Base-by-base conservation (phyloP, 2,113 vertebrate species). In the Rhipidura dahli region DNA sequence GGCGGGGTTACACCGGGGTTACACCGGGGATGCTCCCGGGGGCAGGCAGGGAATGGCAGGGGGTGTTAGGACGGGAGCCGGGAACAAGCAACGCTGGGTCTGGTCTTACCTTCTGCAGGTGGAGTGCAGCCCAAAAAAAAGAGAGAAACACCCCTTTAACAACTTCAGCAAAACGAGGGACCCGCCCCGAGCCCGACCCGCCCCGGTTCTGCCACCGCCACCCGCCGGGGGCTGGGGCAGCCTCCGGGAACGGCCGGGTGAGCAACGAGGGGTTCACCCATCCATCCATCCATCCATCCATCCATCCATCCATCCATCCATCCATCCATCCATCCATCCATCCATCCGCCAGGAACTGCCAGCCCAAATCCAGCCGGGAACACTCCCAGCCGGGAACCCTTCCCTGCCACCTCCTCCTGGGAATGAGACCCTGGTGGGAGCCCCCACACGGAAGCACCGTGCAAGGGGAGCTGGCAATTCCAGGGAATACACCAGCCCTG, bases 31-130 rank as follows among this genome's bases (percentile, higher is more conserved):
- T 2, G 30, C 60, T 35, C 23, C 50, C 44, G 7, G 39, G 54
- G 37, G 45, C 33, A 60, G 83, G 37, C n/a, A n/a, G n/a, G n/a
- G 51, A 40, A 49, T 76, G 31, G 68, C 72, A 51, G 68, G 31
- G 20, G 20, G 75, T 9, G 31, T 90, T 71, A 94, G 87, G 70
- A 50, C 84, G 89, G 51, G 42, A 80, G 93, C 82, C 90, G 83
- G 96, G 65, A 92, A 95, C 88, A 94, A 80, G 93, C 91, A 98
- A 91, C 65, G 86, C 92, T 96, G 96, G 90, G 59, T 97, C 97
- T 98, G 90, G 64, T 97, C 98, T 98, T 98, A 98, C 98, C 98
- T 98, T 98, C 98, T 98, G 98, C 93, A 98, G 84, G 96, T 96
- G 97, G 89, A 98, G 96, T 81, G 97, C 97, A 97, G 96, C 96